Conservation (phyloP, 2,797 vertebrate species). For the Merluccius polli region DNA sequence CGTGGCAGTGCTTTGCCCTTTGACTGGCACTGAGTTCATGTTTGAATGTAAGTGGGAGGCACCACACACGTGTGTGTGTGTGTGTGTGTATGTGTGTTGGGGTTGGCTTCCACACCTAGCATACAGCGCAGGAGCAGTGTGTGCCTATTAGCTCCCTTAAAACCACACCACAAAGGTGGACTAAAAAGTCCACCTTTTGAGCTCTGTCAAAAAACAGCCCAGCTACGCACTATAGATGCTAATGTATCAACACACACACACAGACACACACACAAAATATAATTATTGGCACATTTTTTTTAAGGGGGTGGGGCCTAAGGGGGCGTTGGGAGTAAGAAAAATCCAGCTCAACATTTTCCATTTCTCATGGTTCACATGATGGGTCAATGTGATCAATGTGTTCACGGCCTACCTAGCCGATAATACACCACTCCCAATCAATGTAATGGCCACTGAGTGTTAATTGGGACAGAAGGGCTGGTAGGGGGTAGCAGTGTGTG, state of each 20-base stretch:
- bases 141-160: conserved; percentile 48
- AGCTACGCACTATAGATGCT: conserved; percentile 34
- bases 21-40: conserved; percentile 51
- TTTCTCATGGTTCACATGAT: conserved; percentile 64
- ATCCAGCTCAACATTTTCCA: conserved; percentile 60
- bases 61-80: conserved; percentile 27
- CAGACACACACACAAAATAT: conserved; percentile 18
- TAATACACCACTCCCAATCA: conserved; percentile 66
- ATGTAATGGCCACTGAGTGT: conserved; percentile 68
- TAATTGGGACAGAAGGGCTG: conserved; percentile 63
- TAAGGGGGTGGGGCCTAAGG: background rate
- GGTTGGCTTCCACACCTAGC: conserved; percentile 36
- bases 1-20: conserved; percentile 64
- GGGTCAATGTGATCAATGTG: conserved; percentile 71
- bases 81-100: conserved; percentile 2
- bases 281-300: conserved; percentile 19
- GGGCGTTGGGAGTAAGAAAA: conserved; percentile 42
- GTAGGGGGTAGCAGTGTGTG: background rate
- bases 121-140: conserved; percentile 50
- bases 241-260: conserved; percentile 15
- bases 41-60: conserved; percentile 25
- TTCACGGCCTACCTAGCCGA: conserved; percentile 62
- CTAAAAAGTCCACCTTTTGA: conserved; percentile 26
- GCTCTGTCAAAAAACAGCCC: conserved; percentile 32
- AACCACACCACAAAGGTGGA: too few species aligned